These are phyloP conservation scores for Gobiocypris rarus DNA, from an alignment of 2,113 vertebrate genomes.

Conservation along the genomic window DNA sequence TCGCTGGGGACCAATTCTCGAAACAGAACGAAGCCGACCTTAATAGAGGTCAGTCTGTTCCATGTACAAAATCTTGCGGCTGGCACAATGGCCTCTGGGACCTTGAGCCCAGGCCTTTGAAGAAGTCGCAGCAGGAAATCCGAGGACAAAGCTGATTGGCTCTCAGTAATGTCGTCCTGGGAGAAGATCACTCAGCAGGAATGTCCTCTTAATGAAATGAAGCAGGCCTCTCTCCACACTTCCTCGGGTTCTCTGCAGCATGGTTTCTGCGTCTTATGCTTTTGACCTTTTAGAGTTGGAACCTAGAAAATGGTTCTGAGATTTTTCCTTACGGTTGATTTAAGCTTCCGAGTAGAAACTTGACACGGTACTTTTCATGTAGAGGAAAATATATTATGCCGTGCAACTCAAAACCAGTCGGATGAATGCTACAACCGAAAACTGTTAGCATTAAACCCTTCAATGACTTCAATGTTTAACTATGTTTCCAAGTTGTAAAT, in stretches of 20 bases:
- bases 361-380: background rate
- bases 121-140: slow-evolving; percentile 38
- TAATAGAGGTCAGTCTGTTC: slow-evolving; percentile 40
- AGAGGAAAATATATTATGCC: background rate
- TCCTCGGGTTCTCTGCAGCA: slow-evolving; percentile 32
- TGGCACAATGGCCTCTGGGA: slow-evolving; percentile 29
- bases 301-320: background rate
- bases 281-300: slow-evolving; percentile 41
- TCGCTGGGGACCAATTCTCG: slow-evolving; percentile 18
- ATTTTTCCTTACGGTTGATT: background rate
- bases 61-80: slow-evolving; percentile 32
- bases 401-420: background rate
- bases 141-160: slow-evolving; percentile 22
- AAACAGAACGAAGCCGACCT: slow-evolving; percentile 11
- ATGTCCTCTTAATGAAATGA: slow-evolving; percentile 45
- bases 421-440: background rate
- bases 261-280: slow-evolving; percentile 17
- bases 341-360: background rate
- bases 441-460: no score
- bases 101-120: slow-evolving; percentile 16
- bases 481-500: background rate
- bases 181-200: slow-evolving; percentile 33
- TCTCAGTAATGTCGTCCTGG: slow-evolving; percentile 25
- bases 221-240: slow-evolving; percentile 18
- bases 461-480: background rate